These are phyloP conservation scores for Crenichthys baileyi DNA, from an alignment of 2,797 vertebrate species.

Conservation along the genomic window DNA sequence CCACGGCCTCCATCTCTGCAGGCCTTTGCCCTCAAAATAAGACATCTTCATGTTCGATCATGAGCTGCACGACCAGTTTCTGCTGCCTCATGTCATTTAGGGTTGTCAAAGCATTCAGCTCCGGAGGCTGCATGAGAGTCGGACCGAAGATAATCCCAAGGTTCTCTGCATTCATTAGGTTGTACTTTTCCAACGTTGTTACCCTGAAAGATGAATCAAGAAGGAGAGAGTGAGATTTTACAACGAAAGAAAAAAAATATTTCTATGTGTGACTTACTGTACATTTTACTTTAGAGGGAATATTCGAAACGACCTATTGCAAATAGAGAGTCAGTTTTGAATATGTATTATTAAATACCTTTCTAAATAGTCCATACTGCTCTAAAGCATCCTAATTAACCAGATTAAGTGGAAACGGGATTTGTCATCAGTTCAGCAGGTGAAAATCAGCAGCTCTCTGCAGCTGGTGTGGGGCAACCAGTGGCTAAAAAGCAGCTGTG, in stretches of 20 bases:
- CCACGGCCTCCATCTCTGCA: slow-evolving; percentile 40
- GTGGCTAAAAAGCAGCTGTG: slow-evolving; percentile 1
- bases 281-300: neutral
- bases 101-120: slow-evolving; percentile 93
- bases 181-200: slow-evolving; percentile 94
- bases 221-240: neutral
- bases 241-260: neutral
- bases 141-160: slow-evolving; percentile 97
- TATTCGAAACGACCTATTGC: neutral
- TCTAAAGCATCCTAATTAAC: slow-evolving; percentile 1
- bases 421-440: neutral
- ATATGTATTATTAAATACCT: neutral
- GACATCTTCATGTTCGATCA: slow-evolving; percentile 99
- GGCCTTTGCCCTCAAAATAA: slow-evolving; percentile 85
- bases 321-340: neutral
- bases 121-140: slow-evolving; percentile 95
- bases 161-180: slow-evolving; percentile 98
- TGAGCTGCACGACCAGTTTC: slow-evolving; percentile 94
- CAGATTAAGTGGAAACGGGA: neutral
- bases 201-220: slow-evolving; percentile 80
- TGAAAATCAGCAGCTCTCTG: neutral
- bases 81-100: slow-evolving; percentile 98
- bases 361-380: neutral
- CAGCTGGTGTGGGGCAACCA: neutral
- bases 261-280: too few species aligned